These are phyloP conservation scores for Drosophila sproati DNA, from an alignment of 1,140 invertebrate species.

Conservation along the genomic window DNA sequence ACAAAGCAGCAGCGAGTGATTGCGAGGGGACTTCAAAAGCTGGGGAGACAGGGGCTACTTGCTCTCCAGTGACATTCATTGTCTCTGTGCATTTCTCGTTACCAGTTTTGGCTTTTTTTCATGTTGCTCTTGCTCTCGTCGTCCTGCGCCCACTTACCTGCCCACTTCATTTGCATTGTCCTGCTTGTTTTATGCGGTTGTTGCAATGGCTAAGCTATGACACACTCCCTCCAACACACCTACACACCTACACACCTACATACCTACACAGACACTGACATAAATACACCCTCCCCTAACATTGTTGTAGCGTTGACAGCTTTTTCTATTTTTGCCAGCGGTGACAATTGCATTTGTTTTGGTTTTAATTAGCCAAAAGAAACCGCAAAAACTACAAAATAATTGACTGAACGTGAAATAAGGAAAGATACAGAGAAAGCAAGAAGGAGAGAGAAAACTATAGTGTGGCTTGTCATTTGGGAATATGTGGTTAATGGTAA, in stretches of 20 bases:
- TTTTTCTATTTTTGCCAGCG: conserved; percentile 42
- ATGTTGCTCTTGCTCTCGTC: neutral
- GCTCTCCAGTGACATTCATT: conserved; percentile 41
- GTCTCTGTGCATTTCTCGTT: conserved; percentile 27
- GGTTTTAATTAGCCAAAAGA: conserved; percentile 71
- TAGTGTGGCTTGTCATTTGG: conserved; percentile 4
- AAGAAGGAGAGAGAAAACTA: neutral
- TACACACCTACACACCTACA: neutral
- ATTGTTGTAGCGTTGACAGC: conserved; percentile 37
- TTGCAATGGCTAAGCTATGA: conserved; percentile 65
- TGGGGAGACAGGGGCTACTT: neutral
- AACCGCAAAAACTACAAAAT: conserved; percentile 45
- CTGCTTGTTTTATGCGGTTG: conserved; percentile 74
- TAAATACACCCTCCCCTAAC: neutral
- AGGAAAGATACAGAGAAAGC: neutral
- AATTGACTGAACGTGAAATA: conserved; percentile 30
- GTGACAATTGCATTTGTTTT: conserved; percentile 78
- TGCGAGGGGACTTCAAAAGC: neutral
- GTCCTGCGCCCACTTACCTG: conserved; percentile 18
- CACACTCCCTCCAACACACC: conserved; percentile 20
- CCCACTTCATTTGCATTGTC: conserved; percentile 74
- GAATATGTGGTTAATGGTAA: conserved; percentile 8
- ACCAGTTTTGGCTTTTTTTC: conserved; percentile 13
- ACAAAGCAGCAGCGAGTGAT: conserved; percentile 36
- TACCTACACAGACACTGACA: conserved; percentile 1